Evolutionary conservation across 2,888 invertebrate species (phyloP).

Genomic region (Taphrorychus bicolor): DNA sequence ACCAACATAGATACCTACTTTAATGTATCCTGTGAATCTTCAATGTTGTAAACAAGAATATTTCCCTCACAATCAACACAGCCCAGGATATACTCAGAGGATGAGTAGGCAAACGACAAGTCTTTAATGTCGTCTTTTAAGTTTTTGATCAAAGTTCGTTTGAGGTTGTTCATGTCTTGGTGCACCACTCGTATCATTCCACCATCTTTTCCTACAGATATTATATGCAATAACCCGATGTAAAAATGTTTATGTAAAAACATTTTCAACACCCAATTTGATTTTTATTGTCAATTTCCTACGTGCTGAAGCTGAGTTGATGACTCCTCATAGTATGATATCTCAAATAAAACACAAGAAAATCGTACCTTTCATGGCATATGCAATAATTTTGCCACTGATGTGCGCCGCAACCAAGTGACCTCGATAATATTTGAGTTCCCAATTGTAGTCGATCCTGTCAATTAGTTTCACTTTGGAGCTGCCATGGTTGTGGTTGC

Average conservation of each 20-base stretch:
- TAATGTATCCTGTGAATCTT: slow-evolving; percentile 66
- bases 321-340: too few species aligned
- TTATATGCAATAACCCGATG: too few species aligned
- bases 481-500: slow-evolving; percentile 80
- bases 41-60: slow-evolving; percentile 82
- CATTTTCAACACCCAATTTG: neutral
- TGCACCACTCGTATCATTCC: slow-evolving; percentile 88
- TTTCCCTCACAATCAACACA: slow-evolving; percentile 87
- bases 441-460: slow-evolving; percentile 94
- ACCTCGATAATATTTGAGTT: slow-evolving; percentile 84
- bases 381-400: slow-evolving; percentile 85
- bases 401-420: slow-evolving; percentile 89
- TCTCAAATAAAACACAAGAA: neutral
- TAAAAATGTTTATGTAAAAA: neutral
- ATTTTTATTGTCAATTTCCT: too few species aligned
- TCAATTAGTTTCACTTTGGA: slow-evolving; percentile 86
- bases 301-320: too few species aligned
- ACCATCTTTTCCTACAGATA: slow-evolving; percentile 58
- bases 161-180: slow-evolving; percentile 72
- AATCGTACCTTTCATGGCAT: slow-evolving; percentile 82
- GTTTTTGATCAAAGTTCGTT: slow-evolving; percentile 83
- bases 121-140: slow-evolving; percentile 90
- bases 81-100: slow-evolving; percentile 79
- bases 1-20: slow-evolving; percentile 60
- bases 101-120: slow-evolving; percentile 86